Percentiles rank a stretch among this genome's conserved stretches.
phyloP scores from a whole-genome alignment of 2,113 vertebrate species.

The Steatornis caripensis region DNA sequence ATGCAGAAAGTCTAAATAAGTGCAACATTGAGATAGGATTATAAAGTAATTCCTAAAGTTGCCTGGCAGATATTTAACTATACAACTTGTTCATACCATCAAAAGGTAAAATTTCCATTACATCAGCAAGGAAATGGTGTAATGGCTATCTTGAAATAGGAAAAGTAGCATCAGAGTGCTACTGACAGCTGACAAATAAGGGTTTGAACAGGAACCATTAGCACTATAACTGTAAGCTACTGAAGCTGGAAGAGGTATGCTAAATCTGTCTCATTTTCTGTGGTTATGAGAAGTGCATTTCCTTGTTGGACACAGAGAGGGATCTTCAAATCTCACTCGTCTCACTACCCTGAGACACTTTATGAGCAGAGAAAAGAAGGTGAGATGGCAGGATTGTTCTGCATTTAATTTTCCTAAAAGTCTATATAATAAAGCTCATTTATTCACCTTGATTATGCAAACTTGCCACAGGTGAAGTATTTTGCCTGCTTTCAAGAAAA shows the following conservation, averaged over 20 bases:
- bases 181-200: background rate
- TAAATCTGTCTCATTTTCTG: background rate
- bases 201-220: background rate
- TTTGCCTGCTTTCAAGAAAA: background rate
- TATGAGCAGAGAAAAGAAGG: background rate
- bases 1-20: background rate
- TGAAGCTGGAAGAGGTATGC: background rate
- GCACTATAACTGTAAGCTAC: background rate
- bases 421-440: background rate
- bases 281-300: background rate
- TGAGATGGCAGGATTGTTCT: background rate
- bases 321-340: background rate
- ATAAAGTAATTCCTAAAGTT: background rate
- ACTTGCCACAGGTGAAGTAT: background rate
- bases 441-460: background rate
- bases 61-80: background rate
- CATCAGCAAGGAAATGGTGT: background rate
- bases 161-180: background rate
- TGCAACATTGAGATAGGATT: background rate
- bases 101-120: background rate
- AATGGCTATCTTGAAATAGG: background rate
- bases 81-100: background rate
- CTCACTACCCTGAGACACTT: background rate
- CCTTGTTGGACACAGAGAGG: background rate
- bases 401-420: background rate